Percentiles rank a stretch among this genome's conserved stretches.
Evolutionary conservation across 2,113 vertebrate genomes (phyloP).

Genomic region (Himantopus leucocephalus): DNA sequence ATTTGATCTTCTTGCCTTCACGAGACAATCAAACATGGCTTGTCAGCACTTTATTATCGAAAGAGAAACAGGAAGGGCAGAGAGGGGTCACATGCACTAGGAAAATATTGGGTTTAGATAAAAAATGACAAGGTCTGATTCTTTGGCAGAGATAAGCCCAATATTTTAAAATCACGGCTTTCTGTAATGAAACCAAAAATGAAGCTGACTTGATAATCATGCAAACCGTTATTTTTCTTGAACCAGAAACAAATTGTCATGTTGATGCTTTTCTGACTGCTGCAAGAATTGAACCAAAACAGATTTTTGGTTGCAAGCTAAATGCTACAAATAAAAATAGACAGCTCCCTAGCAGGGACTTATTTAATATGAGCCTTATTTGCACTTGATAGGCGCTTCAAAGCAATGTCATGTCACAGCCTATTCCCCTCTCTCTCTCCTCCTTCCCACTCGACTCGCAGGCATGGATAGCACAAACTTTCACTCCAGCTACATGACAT

Average conservation of each 20-base stretch:
- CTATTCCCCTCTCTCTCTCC: background rate
- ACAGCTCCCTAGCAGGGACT: background rate
- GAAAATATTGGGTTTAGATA: background rate
- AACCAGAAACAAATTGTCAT: slow-evolving; percentile 27
- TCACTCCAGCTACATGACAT: background rate
- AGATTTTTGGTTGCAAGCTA: slow-evolving; percentile 9
- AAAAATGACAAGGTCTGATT: background rate
- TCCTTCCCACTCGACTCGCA: background rate
- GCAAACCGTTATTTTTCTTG: slow-evolving; percentile 4
- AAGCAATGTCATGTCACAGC: background rate
- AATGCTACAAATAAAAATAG: slow-evolving; percentile 14
- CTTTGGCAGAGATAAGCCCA: background rate
- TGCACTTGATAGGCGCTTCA: slow-evolving; percentile 31
- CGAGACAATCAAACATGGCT: background rate
- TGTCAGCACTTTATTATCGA: slow-evolving; percentile 4
- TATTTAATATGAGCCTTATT: background rate
- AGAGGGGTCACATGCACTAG: background rate
- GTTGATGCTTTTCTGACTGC: background rate
- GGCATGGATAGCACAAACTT: background rate
- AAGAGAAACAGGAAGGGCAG: background rate
- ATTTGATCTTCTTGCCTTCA: slow-evolving; percentile 16
- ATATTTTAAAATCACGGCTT: background rate
- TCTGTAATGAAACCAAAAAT: background rate
- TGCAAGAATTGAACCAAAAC: slow-evolving; percentile 3
- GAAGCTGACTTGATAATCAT: slow-evolving; percentile 7